Conservation (phyloP, 1,140 invertebrate genomes). For the Drosophila baimaii region DNA sequence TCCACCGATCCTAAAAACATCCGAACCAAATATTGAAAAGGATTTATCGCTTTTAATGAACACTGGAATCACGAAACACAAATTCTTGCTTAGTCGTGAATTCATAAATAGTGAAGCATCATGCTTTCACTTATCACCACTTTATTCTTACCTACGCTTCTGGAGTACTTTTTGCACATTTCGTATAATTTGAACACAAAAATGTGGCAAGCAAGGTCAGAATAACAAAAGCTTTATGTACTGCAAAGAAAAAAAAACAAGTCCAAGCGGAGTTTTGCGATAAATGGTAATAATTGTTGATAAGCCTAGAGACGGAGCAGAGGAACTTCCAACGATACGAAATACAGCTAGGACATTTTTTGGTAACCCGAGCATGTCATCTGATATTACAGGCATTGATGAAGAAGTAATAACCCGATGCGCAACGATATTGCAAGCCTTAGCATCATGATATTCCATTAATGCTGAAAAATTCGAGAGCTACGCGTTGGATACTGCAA, state of each 20-base stretch:
- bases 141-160: not conserved
- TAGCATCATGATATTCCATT: slow-evolving; percentile 7
- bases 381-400: slow-evolving; percentile 7
- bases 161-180: slow-evolving; percentile 4
- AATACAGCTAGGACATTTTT: slow-evolving; percentile 7
- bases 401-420: slow-evolving; percentile 11
- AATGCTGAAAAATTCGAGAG: slow-evolving; percentile 3
- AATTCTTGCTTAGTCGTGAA: slow-evolving; percentile 14
- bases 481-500: slow-evolving; percentile 13
- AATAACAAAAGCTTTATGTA: slow-evolving; percentile 4
- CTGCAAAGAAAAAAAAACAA: slow-evolving; percentile 8
- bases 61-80: slow-evolving; percentile 5
- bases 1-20: slow-evolving; percentile 14
- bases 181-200: slow-evolving; percentile 1
- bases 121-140: not conserved
- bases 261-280: not conserved
- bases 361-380: slow-evolving; percentile 3
- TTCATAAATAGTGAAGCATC: slow-evolving; percentile 25
- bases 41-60: slow-evolving; percentile 19
- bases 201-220: slow-evolving; percentile 9
- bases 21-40: slow-evolving; percentile 17
- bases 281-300: slow-evolving; percentile 6
- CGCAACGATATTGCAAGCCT: slow-evolving; percentile 8
- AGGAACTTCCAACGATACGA: slow-evolving; percentile 14
- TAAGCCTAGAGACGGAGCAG: slow-evolving; percentile 1